These are phyloP conservation scores for Slavum lentiscoides DNA, from an alignment of 2,888 invertebrate species.

Conservation along the genomic window DNA sequence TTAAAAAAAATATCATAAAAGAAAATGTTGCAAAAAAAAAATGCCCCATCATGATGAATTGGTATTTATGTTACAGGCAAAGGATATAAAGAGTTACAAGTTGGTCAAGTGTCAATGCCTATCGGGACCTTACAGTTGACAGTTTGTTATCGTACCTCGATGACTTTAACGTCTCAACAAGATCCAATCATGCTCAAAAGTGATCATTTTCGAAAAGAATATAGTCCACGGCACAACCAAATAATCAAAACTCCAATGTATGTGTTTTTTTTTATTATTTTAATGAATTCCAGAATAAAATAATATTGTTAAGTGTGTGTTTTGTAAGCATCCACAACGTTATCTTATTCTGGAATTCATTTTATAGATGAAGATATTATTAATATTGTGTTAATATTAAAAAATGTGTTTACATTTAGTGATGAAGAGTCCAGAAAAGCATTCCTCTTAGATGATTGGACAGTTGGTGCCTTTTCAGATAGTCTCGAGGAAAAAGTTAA, in stretches of 20 bases:
- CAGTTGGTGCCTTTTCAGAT: conserved; percentile 46
- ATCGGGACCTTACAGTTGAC: conserved; percentile 81
- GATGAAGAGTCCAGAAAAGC: conserved; percentile 39
- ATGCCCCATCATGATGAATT: background rate
- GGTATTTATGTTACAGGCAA: conserved; percentile 65
- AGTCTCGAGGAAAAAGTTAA: conserved; percentile 48
- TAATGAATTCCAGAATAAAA: background rate
- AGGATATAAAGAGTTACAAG: conserved; percentile 75
- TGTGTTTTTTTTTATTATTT: background rate
- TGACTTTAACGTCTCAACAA: conserved; percentile 84
- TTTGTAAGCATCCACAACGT: background rate
- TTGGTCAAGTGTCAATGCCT: conserved; percentile 85
- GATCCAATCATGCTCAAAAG: conserved; percentile 83
- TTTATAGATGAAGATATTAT: background rate
- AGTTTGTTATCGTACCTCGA: conserved; percentile 85
- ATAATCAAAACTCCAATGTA: conserved; percentile 44
- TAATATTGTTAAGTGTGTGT: background rate
- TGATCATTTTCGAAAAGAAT: conserved; percentile 81
- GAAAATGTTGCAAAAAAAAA: conserved; percentile 11
- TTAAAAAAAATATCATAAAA: background rate
- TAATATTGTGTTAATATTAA: background rate
- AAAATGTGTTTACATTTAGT: conserved; percentile 12
- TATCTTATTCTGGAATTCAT: background rate
- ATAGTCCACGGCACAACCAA: conserved; percentile 65
- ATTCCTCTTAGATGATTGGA: conserved; percentile 36